A percentile compares a stretch with the other conserved stretches of the same genome.
These are phyloP conservation scores for Dascillus cervinus DNA, from an alignment of 2,888 invertebrate genomes.

Conservation along the genomic window DNA sequence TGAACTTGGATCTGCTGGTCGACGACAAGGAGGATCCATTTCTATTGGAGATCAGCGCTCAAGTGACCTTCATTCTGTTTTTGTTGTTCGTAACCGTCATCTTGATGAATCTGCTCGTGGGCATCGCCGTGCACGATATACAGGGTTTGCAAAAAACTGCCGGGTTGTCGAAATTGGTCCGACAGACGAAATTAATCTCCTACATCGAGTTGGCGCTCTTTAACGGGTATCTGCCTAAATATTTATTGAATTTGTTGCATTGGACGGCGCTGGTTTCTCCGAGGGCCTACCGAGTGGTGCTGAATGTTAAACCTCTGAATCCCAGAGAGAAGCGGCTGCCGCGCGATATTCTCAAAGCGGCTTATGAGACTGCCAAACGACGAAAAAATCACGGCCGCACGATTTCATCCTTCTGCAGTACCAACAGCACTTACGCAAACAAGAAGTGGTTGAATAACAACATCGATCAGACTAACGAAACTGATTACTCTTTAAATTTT, in stretches of 20 bases:
- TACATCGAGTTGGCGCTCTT: slow-evolving; percentile 78
- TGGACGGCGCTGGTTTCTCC: slow-evolving; percentile 75
- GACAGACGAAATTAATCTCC: slow-evolving; percentile 80
- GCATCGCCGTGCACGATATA: slow-evolving; percentile 82
- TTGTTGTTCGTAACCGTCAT: slow-evolving; percentile 78
- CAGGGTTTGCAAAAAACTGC: slow-evolving; percentile 81
- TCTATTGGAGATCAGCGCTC: slow-evolving; percentile 70
- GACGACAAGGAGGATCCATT: slow-evolving; percentile 71
- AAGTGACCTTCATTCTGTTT: slow-evolving; percentile 73
- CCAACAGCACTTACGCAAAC: slow-evolving; percentile 55
- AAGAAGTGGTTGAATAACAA: slow-evolving; percentile 60
- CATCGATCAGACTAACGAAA: slow-evolving; percentile 35
- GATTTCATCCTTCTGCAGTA: slow-evolving; percentile 57
- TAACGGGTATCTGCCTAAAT: slow-evolving; percentile 69
- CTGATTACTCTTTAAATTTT: slow-evolving; percentile 42
- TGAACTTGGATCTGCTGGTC: slow-evolving; percentile 67
- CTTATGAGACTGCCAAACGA: slow-evolving; percentile 73
- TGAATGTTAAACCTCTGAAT: slow-evolving; percentile 77
- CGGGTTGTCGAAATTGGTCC: slow-evolving; percentile 71
- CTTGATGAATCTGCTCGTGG: slow-evolving; percentile 77
- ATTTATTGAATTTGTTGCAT: slow-evolving; percentile 64
- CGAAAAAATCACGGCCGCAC: slow-evolving; percentile 63
- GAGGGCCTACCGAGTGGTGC: slow-evolving; percentile 71
- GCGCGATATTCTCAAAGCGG: slow-evolving; percentile 69
- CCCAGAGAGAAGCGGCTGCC: slow-evolving; percentile 76